A percentile compares a stretch with the other conserved stretches of the same genome.
Conservation (phyloP, 2,797 vertebrate genomes). For the Xyrichtys novacula region DNA sequence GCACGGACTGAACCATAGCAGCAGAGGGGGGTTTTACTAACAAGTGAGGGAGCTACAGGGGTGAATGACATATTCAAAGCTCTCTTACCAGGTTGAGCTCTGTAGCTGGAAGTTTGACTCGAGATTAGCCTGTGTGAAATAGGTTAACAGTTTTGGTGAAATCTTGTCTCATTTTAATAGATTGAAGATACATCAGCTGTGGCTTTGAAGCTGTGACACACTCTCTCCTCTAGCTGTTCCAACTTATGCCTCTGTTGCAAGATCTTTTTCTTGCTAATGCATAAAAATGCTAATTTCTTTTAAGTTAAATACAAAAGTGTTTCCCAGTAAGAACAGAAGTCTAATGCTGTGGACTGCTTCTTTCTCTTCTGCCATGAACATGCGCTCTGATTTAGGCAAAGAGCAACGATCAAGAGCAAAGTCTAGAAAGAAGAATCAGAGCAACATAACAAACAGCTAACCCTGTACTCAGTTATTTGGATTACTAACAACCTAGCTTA, state of each 20-base stretch:
- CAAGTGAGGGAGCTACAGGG: constrained; percentile 43
- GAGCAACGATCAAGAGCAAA: background rate
- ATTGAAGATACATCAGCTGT: constrained; percentile 5
- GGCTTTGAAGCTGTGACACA: constrained; percentile 3
- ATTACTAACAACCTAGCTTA: constrained; percentile 52
- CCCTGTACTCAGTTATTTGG: constrained; percentile 15
- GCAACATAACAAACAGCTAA: constrained; percentile 6
- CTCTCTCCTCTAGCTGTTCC: constrained; percentile 7
- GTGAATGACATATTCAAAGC: constrained; percentile 26
- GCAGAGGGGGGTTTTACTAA: constrained; percentile 47
- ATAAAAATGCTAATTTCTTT: constrained; percentile 6
- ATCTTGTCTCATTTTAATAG: constrained; percentile 17
- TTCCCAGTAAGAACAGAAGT: constrained; percentile 1
- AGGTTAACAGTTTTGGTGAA: background rate
- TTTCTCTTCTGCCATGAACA: constrained; percentile 19
- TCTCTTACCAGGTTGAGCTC: constrained; percentile 1
- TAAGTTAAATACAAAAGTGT: background rate
- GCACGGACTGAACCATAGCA: constrained; percentile 81
- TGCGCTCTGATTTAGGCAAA: constrained; percentile 1
- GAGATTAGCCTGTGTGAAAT: constrained; percentile 3
- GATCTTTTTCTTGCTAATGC: background rate
- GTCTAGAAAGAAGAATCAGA: constrained; percentile 20
- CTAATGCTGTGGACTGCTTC: constrained; percentile 1
- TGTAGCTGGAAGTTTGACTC: constrained; percentile 10
- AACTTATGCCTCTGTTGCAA: constrained; percentile 8